phyloP scores from a whole-genome alignment of 1,140 invertebrate genomes.

The Drosophila triauraria region DNA sequence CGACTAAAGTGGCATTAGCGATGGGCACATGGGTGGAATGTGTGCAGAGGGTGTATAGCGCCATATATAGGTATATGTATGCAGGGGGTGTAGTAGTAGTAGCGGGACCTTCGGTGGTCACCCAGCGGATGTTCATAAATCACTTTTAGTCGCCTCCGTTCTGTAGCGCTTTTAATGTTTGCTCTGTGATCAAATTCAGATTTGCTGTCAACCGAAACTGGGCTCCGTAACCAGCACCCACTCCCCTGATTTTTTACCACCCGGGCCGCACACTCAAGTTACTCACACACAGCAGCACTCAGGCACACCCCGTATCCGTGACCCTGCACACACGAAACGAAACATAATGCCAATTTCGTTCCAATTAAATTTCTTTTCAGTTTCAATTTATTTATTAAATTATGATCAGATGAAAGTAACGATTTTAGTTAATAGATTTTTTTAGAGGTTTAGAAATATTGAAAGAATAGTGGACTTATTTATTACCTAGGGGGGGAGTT shows the following conservation, averaged over 20 bases:
- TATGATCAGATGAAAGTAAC: too few species aligned
- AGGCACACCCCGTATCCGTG: slow-evolving; percentile 19
- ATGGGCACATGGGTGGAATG: slow-evolving; percentile 6
- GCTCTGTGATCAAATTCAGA: slow-evolving; percentile 75
- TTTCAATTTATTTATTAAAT: background rate
- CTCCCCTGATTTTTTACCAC: background rate
- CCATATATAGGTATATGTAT: background rate
- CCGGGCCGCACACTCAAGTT: slow-evolving; percentile 35
- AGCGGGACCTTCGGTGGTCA: slow-evolving; percentile 32
- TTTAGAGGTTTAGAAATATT: background rate
- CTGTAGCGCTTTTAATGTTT: slow-evolving; percentile 68
- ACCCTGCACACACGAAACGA: slow-evolving; percentile 11
- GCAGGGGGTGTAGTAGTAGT: slow-evolving; percentile 16
- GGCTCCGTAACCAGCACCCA: slow-evolving; percentile 25
- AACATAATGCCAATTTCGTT: background rate
- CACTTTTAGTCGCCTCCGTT: slow-evolving; percentile 56
- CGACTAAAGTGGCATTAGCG: slow-evolving; percentile 20
- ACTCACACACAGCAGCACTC: slow-evolving; percentile 20
- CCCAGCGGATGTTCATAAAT: slow-evolving; percentile 67
- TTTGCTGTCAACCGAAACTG: slow-evolving; percentile 77
- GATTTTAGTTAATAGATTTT: background rate
- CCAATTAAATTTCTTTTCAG: background rate
- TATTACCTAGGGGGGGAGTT: background rate
- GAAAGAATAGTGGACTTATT: background rate
- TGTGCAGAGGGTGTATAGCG: background rate